Conservation (phyloP, 35 echinoderm and acorn worm species). For the Hemicentrotus pulcherrimus region DNA sequence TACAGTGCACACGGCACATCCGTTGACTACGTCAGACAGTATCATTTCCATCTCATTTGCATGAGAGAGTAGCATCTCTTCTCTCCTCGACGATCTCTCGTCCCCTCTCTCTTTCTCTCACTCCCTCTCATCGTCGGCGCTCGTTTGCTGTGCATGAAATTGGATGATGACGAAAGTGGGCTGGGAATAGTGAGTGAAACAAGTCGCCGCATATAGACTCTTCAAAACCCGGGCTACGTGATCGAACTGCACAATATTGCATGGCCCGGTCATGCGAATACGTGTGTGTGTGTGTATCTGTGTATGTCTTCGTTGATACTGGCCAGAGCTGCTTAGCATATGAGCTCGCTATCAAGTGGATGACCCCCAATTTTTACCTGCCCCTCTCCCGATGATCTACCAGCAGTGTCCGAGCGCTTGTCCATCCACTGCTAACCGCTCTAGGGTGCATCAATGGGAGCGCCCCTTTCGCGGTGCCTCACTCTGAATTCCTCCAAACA, state of each 20-base stretch:
- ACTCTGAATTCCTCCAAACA: neutral
- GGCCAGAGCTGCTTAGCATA: neutral
- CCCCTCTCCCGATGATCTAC: neutral
- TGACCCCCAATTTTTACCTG: neutral
- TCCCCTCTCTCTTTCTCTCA: neutral
- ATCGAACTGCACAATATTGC: neutral
- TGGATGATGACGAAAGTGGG: slow-evolving; percentile 46
- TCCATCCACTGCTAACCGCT: neutral
- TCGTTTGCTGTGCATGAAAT: slow-evolving; percentile 24
- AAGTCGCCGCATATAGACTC: slow-evolving; percentile 44
- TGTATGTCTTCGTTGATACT: neutral
- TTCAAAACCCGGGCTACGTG: neutral
- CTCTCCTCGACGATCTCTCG: neutral
- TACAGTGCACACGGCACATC: neutral
- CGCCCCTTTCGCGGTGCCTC: neutral
- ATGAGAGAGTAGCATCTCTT: slow-evolving; percentile 9
- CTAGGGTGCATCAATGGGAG: neutral
- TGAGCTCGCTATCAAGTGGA: slow-evolving; percentile 38
- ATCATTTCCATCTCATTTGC: slow-evolving; percentile 36
- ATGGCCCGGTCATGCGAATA: neutral
- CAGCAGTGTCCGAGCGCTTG: neutral
- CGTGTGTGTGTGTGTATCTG: slow-evolving; percentile 13
- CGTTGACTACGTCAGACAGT: slow-evolving; percentile 20
- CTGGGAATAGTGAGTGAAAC: slow-evolving; percentile 45
- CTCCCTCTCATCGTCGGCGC: neutral